Conservation (phyloP, 2,888 invertebrate genomes). For the Apeira syringaria region DNA sequence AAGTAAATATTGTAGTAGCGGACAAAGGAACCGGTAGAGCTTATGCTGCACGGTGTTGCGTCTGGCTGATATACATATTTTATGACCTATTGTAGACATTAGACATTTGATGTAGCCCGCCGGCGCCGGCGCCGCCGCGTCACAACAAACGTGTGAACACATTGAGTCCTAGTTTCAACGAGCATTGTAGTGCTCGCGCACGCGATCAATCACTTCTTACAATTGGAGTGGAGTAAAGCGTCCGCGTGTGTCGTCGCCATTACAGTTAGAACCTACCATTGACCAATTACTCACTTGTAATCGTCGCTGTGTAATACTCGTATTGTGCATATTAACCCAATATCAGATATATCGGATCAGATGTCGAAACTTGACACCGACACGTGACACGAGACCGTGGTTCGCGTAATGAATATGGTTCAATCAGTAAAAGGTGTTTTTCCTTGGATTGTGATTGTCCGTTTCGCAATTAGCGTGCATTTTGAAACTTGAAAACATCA, state of each 20-base stretch:
- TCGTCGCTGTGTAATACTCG: not conserved
- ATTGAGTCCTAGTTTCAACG: slow-evolving; percentile 14
- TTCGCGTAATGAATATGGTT: slow-evolving; percentile 4
- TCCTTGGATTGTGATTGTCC: slow-evolving; percentile 1
- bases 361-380: slow-evolving; percentile 13
- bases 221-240: slow-evolving; percentile 13
- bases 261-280: slow-evolving; percentile 2
- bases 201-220: slow-evolving; percentile 20
- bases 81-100: not conserved
- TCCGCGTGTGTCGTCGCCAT: not conserved
- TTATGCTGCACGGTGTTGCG: not conserved
- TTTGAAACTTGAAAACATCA: too few relatives aligned
- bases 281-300: slow-evolving; percentile 7
- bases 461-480: too few relatives aligned
- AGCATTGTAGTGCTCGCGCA: slow-evolving; percentile 14
- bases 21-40: too few relatives aligned
- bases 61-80: too few relatives aligned
- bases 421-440: slow-evolving; percentile 3
- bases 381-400: slow-evolving; percentile 18
- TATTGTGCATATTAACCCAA: not conserved
- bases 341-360: not conserved
- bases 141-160: slow-evolving; percentile 4
- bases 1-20: too few relatives aligned
- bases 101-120: too few relatives aligned
- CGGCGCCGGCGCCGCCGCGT: too few relatives aligned